Evolutionary conservation across 2,113 vertebrate genomes (phyloP), one percentile per base, ranked within the genome.

Genomic region (Cygnus atratus): DNA sequence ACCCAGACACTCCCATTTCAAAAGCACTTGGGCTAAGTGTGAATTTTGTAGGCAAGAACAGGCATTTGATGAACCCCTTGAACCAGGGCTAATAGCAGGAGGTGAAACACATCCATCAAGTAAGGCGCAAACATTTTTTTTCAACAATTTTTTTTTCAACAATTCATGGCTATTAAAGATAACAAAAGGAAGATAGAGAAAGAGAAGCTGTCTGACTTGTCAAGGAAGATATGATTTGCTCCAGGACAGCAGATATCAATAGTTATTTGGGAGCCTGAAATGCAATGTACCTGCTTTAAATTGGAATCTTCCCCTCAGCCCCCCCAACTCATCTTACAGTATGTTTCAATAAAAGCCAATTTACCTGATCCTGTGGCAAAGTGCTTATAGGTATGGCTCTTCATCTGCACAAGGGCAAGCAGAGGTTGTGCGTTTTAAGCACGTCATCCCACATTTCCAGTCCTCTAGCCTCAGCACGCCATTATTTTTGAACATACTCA

Each of bases 311-410:
- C 28, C 62, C 11, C 28, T 31, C 25, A 50, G 10, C 12, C 29
- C 35, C 50, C 28, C 13, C 28, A 10, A 68, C 15, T 13, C 55
- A 19, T 61, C 87, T 82, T 81, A 78, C 80, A 88, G 61, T 93
- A 79, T 87, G 90, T 95, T 96, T 96, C 96, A 96, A 87, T 96
- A 87, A 93, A 96, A 92, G 88, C 72, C 94, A 93, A 95, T 96
- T 95, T 95, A 93, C 85, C 88, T 68, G 70, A 82, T 94, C 84
- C 80, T 82, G 77, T 85, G 93, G 87, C 90, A 87, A 21, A 58
- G 84, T 2, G 2, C 74, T 92, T 88, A 91, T 84, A 89, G 92
- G 80, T 68, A 96, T 87, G 93, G 88, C 83, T 92, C 86, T 91
- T 93, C 84, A 94, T 94, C 92, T 78, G 81, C 86, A 75, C 92